Conservation (phyloP, 2,888 invertebrate genomes). For the Gasteruption jaculator region DNA sequence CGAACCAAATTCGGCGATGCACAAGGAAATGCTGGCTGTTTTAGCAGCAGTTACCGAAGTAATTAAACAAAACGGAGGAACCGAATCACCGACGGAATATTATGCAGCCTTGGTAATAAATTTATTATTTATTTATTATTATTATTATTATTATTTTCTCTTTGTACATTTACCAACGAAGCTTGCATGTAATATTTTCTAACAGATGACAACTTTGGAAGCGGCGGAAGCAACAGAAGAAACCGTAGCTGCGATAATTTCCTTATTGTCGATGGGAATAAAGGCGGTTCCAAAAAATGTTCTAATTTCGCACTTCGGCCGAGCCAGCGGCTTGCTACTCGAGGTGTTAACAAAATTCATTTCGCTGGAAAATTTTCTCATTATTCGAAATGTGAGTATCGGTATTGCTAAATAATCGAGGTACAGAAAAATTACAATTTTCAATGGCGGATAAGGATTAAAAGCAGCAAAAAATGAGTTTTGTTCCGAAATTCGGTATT, state of each 20-base stretch:
- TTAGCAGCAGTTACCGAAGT: slow-evolving; percentile 91
- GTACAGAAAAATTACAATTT: too few relatives aligned
- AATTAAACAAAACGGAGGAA: slow-evolving; percentile 82
- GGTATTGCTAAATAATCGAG: too few relatives aligned
- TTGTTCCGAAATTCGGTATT: too few relatives aligned
- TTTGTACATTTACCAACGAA: too few relatives aligned
- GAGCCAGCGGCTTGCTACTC: slow-evolving; percentile 65
- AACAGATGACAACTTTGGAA: slow-evolving; percentile 74
- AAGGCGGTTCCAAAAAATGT: slow-evolving; percentile 78
- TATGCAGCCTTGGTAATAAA: slow-evolving; percentile 77
- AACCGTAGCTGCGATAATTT: slow-evolving; percentile 73
- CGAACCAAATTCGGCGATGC: slow-evolving; percentile 72
- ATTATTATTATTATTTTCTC: slow-evolving; percentile 7
- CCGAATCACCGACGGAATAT: slow-evolving; percentile 87
- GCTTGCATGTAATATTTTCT: slow-evolving; percentile 31
- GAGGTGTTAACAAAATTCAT: slow-evolving; percentile 68
- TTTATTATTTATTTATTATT: slow-evolving; percentile 9
- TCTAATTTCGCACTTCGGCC: slow-evolving; percentile 70
- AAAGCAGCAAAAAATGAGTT: background rate
- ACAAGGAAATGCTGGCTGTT: slow-evolving; percentile 92
- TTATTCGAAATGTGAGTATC: slow-evolving; percentile 58
- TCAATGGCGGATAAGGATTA: too few relatives aligned
- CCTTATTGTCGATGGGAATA: slow-evolving; percentile 81
- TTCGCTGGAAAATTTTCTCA: slow-evolving; percentile 64
- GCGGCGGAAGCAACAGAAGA: slow-evolving; percentile 64